These are phyloP conservation scores for Gila orcuttii DNA, from an alignment of 2,113 vertebrate genomes.

Conservation along the genomic window DNA sequence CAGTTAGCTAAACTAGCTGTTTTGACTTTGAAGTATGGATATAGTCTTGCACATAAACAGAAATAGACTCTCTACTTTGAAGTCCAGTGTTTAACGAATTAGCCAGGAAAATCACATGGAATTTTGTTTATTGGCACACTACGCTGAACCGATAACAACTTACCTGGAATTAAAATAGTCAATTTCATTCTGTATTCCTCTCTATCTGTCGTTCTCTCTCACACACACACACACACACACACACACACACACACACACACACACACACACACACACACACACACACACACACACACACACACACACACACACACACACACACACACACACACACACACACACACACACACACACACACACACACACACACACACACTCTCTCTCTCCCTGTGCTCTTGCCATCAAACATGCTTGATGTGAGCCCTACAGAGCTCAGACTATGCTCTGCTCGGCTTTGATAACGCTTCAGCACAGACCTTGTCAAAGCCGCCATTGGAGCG, in stretches of 20 bases:
- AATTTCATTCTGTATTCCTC: background rate
- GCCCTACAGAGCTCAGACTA: slow-evolving; percentile 52
- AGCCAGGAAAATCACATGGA: background rate
- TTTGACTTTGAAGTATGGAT: slow-evolving; percentile 47
- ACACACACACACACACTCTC: too few relatives aligned
- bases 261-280: too few relatives aligned
- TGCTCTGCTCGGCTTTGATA: slow-evolving; percentile 71
- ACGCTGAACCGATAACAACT: background rate
- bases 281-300: too few relatives aligned
- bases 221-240: too few relatives aligned
- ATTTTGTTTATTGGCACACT: background rate
- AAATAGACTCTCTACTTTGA: slow-evolving; percentile 29
- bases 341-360: too few relatives aligned
- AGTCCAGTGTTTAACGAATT: slow-evolving; percentile 32
- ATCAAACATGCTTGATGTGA: slow-evolving; percentile 70
- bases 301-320: too few relatives aligned
- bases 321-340: too few relatives aligned
- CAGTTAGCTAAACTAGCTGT: slow-evolving; percentile 36
- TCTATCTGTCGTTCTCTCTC: background rate
- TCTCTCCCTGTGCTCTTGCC: slow-evolving; percentile 51
- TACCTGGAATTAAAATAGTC: slow-evolving; percentile 27
- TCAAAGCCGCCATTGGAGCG: slow-evolving; percentile 63
- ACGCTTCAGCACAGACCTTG: slow-evolving; percentile 69
- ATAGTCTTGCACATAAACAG: slow-evolving; percentile 4
- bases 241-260: too few relatives aligned